Evolutionary conservation across 2,888 invertebrate genomes (phyloP).

Genomic region (Onchidella celtica): DNA sequence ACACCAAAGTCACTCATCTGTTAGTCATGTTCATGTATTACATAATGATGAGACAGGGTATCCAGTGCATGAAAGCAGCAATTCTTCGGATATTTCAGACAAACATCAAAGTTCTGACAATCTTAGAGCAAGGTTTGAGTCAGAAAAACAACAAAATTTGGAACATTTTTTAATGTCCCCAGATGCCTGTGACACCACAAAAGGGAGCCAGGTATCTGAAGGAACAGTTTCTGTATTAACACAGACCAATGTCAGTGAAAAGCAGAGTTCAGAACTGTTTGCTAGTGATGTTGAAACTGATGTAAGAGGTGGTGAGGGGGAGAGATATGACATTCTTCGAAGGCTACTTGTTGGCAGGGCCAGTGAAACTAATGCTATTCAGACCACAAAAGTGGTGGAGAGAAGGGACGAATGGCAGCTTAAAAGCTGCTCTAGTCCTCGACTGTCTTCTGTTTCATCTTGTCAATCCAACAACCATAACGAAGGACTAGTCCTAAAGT

Average conservation of each 20-base stretch:
- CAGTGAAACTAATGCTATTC: background rate
- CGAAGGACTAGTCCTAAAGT: background rate
- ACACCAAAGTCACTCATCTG: background rate
- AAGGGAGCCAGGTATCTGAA: background rate
- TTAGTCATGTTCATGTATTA: background rate
- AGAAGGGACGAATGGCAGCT: background rate
- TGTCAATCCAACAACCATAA: background rate
- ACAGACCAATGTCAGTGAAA: no score
- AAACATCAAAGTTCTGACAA: no score
- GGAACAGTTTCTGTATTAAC: background rate
- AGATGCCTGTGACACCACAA: background rate
- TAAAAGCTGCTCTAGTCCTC: background rate
- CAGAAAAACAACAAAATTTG: background rate
- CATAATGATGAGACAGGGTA: no score
- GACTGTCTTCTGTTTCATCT: background rate
- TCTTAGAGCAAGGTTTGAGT: background rate
- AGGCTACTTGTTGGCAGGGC: conserved; percentile 15
- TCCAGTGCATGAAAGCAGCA: no score
- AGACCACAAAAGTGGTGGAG: background rate
- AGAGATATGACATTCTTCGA: conserved; percentile 11
- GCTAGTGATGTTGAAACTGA: background rate
- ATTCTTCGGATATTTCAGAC: no score
- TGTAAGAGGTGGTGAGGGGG: background rate
- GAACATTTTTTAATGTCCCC: conserved; percentile 24
- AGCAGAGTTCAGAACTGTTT: background rate